phyloP scores from a whole-genome alignment of 2,113 vertebrate genomes.

The Mus spicilegus region DNA sequence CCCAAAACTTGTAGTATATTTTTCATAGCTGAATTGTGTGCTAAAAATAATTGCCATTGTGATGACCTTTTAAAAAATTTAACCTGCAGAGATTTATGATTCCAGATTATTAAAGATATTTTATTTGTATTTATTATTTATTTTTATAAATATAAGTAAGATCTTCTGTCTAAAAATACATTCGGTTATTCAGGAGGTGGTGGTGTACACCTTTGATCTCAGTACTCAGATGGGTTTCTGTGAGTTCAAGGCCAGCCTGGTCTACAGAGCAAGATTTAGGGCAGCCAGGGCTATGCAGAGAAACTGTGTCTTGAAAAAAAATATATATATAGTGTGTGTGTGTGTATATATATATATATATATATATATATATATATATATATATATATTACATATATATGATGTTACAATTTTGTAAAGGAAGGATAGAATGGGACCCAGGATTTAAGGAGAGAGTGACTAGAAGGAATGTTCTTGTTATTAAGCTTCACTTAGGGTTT shows the following conservation, averaged over 20 bases:
- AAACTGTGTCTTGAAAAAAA: neutral
- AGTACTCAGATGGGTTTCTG: neutral
- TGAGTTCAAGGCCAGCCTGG: neutral
- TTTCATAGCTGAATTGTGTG: neutral
- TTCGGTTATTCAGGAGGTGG: neutral
- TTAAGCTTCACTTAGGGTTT: neutral
- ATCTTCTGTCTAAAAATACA: neutral
- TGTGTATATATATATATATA: no score
- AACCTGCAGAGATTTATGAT: neutral
- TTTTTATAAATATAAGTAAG: constrained; percentile 36
- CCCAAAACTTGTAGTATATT: neutral
- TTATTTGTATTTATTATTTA: neutral
- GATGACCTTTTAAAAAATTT: neutral
- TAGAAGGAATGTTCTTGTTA: neutral
- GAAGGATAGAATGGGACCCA: neutral
- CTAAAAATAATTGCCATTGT: neutral
- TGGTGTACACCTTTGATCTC: no score
- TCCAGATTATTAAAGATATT: neutral
- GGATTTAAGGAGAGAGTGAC: neutral
- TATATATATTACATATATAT: neutral
- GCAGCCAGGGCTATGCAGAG: neutral
- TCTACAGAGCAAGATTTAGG: neutral
- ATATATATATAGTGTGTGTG: neutral
- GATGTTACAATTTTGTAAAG: neutral
- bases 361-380: no score